Base-by-base conservation (phyloP, 2,797 vertebrate genomes). In the Gephyroberyx darwinii region DNA sequence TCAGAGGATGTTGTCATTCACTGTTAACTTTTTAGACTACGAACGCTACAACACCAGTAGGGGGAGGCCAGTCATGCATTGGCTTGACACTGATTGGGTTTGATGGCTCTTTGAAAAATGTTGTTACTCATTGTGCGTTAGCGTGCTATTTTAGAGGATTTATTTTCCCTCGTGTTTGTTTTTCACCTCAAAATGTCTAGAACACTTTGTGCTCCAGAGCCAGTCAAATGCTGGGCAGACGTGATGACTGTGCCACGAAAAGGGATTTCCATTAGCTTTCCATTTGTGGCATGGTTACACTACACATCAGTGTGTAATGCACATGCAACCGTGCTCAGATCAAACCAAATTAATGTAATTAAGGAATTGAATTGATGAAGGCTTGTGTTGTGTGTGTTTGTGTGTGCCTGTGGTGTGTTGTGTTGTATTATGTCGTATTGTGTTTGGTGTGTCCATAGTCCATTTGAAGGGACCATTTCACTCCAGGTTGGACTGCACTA, bases 61-160 rank as follows among this genome's bases (percentile, higher is more conserved):
- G 56, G 57, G 61, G 68, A 77, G 70, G 85, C 60, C 66, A 33
- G 77, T 71, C 80, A 76, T 75, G 78, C 67, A 31, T 12, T 0
- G 31, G 54, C 39, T 71, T 86, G 83, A 88, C 0, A 37, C 53
- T 88, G 63, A 89, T 87, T 5, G 7, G 26, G 9, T 80, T 65
- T 84, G 88, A 89, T 69, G 74, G 74, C 69, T 75, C 81, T 86
- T 80, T 81, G 77, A 81, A 86, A 81, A 78, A 26, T 63, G 71
- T 58, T 89, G 74, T 77, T 87, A 70, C 84, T 84, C 80, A 75
- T 77, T 83, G 81, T 86, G 78, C 20, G 43, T 80, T 63, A 17
- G 60, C 61, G 75, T 71, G 74, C 81, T 85, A 71, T 84, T 84
- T 88, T 61, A 17, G 65, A 71, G 30, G 69, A 5, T 73, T 71